Evolutionary conservation across 2,888 invertebrate species (phyloP).

Genomic region (Cheilosia impressa): DNA sequence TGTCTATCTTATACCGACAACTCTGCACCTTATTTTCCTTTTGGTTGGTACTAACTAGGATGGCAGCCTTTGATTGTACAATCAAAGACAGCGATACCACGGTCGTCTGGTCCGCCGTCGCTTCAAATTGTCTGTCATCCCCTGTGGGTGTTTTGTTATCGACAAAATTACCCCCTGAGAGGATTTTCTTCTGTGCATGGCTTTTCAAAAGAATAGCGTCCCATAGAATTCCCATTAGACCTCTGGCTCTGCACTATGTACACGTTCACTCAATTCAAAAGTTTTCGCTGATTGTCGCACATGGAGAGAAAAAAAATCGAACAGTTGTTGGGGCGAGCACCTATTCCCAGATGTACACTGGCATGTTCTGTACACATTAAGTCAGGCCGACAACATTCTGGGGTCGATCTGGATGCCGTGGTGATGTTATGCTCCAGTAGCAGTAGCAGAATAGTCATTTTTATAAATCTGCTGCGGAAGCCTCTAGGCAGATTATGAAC

Average conservation of each 20-base stretch:
- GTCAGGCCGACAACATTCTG: slow-evolving; percentile 37
- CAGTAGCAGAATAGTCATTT: slow-evolving; percentile 9
- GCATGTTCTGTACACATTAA: neutral
- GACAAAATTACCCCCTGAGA: slow-evolving; percentile 38
- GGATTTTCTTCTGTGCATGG: slow-evolving; percentile 4
- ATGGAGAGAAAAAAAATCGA: slow-evolving; percentile 31
- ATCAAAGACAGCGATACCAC: slow-evolving; percentile 9
- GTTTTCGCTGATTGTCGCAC: slow-evolving; percentile 38
- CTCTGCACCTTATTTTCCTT: slow-evolving; percentile 18
- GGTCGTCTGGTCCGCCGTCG: neutral
- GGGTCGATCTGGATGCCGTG: slow-evolving; percentile 25
- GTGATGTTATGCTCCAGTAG: slow-evolving; percentile 1
- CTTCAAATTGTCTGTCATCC: neutral
- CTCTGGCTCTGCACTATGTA: slow-evolving; percentile 14
- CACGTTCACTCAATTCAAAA: slow-evolving; percentile 24
- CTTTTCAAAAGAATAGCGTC: slow-evolving; percentile 6
- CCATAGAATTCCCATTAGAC: slow-evolving; percentile 33
- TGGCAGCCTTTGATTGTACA: slow-evolving; percentile 15
- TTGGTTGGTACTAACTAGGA: slow-evolving; percentile 2
- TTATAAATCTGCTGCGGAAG: neutral
- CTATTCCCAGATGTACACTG: neutral
- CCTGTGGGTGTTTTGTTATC: slow-evolving; percentile 42
- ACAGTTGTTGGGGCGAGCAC: neutral
- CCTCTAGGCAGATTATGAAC: slow-evolving; percentile 28
- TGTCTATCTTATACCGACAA: slow-evolving; percentile 44